Evolutionary conservation across 2,113 vertebrate genomes (phyloP), one percentile per base, ranked within the genome.

Genomic region (Callocephalon fimbriatum): DNA sequence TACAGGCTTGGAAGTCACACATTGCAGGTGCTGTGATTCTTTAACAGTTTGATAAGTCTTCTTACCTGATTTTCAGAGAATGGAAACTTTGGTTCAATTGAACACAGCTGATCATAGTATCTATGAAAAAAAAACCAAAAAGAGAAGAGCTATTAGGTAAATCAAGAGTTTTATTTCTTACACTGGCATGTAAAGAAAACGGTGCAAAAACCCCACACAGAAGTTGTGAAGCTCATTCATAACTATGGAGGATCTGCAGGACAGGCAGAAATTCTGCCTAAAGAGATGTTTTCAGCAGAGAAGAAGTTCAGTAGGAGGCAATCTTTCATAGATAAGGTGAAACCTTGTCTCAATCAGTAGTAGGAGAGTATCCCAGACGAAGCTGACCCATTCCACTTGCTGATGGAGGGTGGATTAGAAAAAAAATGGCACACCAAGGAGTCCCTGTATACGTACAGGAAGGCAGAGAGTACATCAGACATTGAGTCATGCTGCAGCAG

Each of bases 31-130:
- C 15, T 32, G 31, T 1, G 13, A 73, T 29, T 78, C 70, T 80
- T 42, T 38, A 63, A 26, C 27, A 9, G 9, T 44, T 51, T 63
- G 47, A 7, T 20, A 31, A 45, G 12, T 50, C 19, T 13, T 59
- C 97, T 98, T 98, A 99, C 99, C 99, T 99, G 99, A 97, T 99
- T 99, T 98, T 99, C 99, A 95, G 99, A 98, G 98, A 99, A 99
- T 65, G 99, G 99, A 95, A 99, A 99, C 97, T 99, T 99, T 62
- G 99, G 99, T 95, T 99, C 99, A 61, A 99, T 98, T 50, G 99
- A 95, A 98, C 99, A 99, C 61, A 99, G 98, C 53, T 99, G 99
- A 97, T 99, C 99, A 93, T 99, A 99, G 93, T 99, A 99, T 96
- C 99, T 99, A 97, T 9, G 94, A 84, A 35, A 75, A 53, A 91